Percentiles rank a stretch among this genome's conserved stretches.
phyloP scores from a whole-genome alignment of 1,140 invertebrate species.

The Campoletis sonorensis region DNA sequence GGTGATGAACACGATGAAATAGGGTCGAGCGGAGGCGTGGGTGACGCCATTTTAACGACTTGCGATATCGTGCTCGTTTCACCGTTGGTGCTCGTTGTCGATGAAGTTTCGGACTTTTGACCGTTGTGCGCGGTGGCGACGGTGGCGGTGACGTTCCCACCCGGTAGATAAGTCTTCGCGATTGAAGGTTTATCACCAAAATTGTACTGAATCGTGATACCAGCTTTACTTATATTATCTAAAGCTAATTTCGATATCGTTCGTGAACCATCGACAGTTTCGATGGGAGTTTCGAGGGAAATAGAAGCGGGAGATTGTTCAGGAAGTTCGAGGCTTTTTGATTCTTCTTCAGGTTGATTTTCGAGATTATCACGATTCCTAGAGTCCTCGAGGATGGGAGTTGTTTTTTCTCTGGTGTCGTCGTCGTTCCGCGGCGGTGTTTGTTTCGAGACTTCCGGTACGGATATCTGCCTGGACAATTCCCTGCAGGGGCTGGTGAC shows the following conservation, averaged over 20 bases:
- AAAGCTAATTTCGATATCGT: conserved; percentile 79
- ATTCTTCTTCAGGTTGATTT: conserved; percentile 1
- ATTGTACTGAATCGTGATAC: conserved; percentile 79
- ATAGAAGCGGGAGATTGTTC: background rate
- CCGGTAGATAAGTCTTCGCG: conserved; percentile 75
- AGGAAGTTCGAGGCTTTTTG: background rate
- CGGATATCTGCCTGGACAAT: background rate
- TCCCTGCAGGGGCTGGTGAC: conserved; percentile 55
- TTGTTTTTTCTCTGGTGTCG: conserved; percentile 57
- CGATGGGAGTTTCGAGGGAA: conserved; percentile 25
- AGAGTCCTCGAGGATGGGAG: background rate
- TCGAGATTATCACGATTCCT: background rate
- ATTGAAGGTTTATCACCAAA: conserved; percentile 71
- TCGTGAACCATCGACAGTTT: conserved; percentile 65
- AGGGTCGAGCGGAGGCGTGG: background rate
- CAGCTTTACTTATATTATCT: conserved; percentile 83
- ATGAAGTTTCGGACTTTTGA: conserved; percentile 56
- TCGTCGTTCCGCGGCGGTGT: conserved; percentile 50
- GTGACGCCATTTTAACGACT: conserved; percentile 10
- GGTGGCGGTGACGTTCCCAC: conserved; percentile 48
- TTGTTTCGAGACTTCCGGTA: conserved; percentile 11
- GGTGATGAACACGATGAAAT: background rate
- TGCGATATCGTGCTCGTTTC: conserved; percentile 29
- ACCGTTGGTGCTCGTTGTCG: conserved; percentile 10
- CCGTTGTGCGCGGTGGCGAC: conserved; percentile 62